These are phyloP conservation scores for Cheilosia grossa DNA, from an alignment of 2,888 invertebrate species.

Conservation along the genomic window DNA sequence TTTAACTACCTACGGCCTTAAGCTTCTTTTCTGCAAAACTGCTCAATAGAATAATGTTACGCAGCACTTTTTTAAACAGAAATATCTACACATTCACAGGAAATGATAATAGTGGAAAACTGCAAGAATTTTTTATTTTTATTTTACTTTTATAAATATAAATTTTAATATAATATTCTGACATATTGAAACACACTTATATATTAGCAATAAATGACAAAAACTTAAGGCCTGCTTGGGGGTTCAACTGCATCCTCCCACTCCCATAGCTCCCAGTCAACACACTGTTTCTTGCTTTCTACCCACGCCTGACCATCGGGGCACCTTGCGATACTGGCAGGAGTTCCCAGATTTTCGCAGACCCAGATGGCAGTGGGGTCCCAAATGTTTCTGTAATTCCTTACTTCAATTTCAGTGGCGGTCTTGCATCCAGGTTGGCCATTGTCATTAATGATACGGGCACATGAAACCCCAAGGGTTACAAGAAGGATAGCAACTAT, in stretches of 20 bases:
- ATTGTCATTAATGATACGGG: constrained; percentile 61
- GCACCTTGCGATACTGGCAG: constrained; percentile 76
- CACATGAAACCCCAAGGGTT: constrained; percentile 2
- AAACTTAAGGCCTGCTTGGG: constrained; percentile 68
- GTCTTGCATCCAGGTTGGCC: constrained; percentile 79
- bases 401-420: constrained; percentile 76
- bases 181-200: too few relatives aligned
- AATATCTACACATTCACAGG: too few relatives aligned
- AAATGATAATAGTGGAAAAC: too few relatives aligned
- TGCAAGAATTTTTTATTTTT: too few relatives aligned
- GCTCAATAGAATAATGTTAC: too few relatives aligned
- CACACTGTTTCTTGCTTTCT: constrained; percentile 78
- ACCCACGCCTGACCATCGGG: constrained; percentile 76
- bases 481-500: not conserved
- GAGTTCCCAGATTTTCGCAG: constrained; percentile 75
- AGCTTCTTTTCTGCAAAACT: too few relatives aligned
- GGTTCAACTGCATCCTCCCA: constrained; percentile 78
- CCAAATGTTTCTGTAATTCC: constrained; percentile 78
- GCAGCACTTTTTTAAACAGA: too few relatives aligned
- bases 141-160: too few relatives aligned
- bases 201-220: not conserved
- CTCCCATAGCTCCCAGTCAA: constrained; percentile 78
- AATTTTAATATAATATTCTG: too few relatives aligned
- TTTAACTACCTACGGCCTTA: too few relatives aligned
- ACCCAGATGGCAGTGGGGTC: constrained; percentile 79